These are phyloP conservation scores for Paedocypris sp. DNA, from an alignment of 2,113 vertebrate species.

Conservation along the genomic window DNA sequence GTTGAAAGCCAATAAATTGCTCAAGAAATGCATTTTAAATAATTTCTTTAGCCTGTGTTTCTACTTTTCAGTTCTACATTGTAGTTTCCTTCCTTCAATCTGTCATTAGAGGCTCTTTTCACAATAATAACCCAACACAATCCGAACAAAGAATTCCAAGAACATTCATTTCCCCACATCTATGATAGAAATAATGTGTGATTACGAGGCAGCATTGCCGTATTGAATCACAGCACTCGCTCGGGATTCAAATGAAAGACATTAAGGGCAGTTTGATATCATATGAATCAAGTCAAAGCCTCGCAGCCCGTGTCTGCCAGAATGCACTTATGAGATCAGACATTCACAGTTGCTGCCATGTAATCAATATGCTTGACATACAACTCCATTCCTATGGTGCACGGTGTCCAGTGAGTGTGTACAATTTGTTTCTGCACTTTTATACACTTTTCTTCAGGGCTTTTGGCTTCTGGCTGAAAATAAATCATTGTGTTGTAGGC, in stretches of 20 bases:
- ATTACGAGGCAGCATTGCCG: neutral
- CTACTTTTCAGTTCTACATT: too few relatives aligned
- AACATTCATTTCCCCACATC: neutral
- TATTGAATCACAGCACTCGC: neutral
- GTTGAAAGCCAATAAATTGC: too few relatives aligned
- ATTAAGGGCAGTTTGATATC: neutral
- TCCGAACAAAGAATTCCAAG: too few relatives aligned
- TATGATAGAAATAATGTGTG: neutral
- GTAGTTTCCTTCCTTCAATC: too few relatives aligned
- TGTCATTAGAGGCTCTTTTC: too few relatives aligned
- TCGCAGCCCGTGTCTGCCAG: neutral
- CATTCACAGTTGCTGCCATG: constrained; percentile 10
- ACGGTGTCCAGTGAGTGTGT: neutral
- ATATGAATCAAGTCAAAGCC: neutral
- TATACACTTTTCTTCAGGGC: neutral
- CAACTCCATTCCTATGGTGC: neutral
- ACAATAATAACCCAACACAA: too few relatives aligned
- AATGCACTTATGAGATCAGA: constrained; percentile 1
- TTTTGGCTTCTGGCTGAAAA: neutral
- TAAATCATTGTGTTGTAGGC: neutral
- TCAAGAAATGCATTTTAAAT: too few relatives aligned
- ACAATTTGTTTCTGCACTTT: neutral
- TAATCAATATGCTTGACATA: constrained; percentile 9
- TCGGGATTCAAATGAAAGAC: neutral
- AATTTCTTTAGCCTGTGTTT: too few relatives aligned